These are phyloP conservation scores for Drosophila melanosoma DNA, from an alignment of 2,888 invertebrate species.

Conservation along the genomic window DNA sequence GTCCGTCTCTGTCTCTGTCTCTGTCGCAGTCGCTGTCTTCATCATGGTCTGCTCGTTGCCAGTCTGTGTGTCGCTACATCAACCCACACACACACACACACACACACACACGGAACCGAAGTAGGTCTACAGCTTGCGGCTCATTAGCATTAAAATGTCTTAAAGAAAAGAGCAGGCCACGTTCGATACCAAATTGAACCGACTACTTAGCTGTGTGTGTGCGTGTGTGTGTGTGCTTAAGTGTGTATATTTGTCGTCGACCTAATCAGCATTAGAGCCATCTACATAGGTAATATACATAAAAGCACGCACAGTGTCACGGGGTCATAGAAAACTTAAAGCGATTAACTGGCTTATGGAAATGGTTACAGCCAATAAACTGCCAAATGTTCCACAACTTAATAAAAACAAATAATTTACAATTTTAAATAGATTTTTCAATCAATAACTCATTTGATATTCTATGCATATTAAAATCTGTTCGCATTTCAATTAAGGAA, in stretches of 20 bases:
- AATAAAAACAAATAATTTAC: background rate
- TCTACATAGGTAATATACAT: slow-evolving; percentile 76
- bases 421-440: background rate
- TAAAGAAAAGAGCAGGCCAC: slow-evolving; percentile 75
- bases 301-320: slow-evolving; percentile 72
- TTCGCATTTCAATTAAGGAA: slow-evolving; percentile 24
- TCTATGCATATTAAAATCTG: slow-evolving; percentile 22
- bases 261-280: slow-evolving; percentile 79
- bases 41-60: slow-evolving; percentile 41
- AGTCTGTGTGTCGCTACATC: slow-evolving; percentile 65
- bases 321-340: slow-evolving; percentile 13
- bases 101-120: slow-evolving; percentile 61
- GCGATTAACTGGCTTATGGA: background rate
- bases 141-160: slow-evolving; percentile 82
- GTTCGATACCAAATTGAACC: slow-evolving; percentile 80
- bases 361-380: background rate
- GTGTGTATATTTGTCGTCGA: slow-evolving; percentile 50
- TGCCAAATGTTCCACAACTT: slow-evolving; percentile 1
- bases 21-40: slow-evolving; percentile 24
- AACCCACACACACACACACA: slow-evolving; percentile 69
- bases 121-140: slow-evolving; percentile 75
- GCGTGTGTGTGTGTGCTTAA: slow-evolving; percentile 16
- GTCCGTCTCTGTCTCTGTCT: slow-evolving; percentile 21
- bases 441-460: slow-evolving; percentile 24
- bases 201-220: slow-evolving; percentile 61